These are phyloP conservation scores for Polymixis flavicincta DNA, from an alignment of 2,888 invertebrate species.

Conservation along the genomic window DNA sequence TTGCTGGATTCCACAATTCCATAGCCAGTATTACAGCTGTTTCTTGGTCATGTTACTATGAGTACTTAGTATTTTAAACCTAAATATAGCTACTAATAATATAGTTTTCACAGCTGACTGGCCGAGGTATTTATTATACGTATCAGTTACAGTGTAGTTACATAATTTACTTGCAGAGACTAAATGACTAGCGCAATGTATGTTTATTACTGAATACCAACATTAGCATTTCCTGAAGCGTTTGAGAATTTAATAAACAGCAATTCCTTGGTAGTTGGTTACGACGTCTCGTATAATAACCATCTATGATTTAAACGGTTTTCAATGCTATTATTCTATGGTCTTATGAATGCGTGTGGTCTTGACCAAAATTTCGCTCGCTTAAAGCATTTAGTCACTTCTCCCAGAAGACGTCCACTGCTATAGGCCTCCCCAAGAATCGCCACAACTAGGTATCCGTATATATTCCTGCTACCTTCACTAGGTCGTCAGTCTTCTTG, in stretches of 20 bases:
- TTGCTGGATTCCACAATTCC: not conserved
- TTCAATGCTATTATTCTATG: not conserved
- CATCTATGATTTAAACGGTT: not conserved
- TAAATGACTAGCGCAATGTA: slow-evolving; percentile 24
- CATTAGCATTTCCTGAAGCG: slow-evolving; percentile 43
- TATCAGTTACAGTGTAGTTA: slow-evolving; percentile 41
- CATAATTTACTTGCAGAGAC: slow-evolving; percentile 40
- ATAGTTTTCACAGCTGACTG: slow-evolving; percentile 5
- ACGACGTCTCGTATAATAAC: not conserved
- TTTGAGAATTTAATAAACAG: slow-evolving; percentile 18
- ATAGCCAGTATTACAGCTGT: slow-evolving; percentile 3
- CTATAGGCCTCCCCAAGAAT: not conserved
- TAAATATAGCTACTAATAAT: slow-evolving; percentile 15
- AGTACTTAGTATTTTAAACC: not conserved
- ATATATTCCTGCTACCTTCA: not conserved
- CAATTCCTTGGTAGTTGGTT: not conserved
- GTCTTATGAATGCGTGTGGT: not conserved
- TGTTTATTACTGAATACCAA: slow-evolving; percentile 31
- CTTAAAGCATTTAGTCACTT: not conserved
- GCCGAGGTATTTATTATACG: slow-evolving; percentile 34
- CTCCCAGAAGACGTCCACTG: not conserved
- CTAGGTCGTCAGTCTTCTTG: not conserved
- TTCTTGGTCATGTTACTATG: not conserved
- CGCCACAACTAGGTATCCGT: not conserved
- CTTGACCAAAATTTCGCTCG: not conserved